These are phyloP conservation scores for Cephus spinipes DNA, from an alignment of 2,888 invertebrate species.

Conservation along the genomic window DNA sequence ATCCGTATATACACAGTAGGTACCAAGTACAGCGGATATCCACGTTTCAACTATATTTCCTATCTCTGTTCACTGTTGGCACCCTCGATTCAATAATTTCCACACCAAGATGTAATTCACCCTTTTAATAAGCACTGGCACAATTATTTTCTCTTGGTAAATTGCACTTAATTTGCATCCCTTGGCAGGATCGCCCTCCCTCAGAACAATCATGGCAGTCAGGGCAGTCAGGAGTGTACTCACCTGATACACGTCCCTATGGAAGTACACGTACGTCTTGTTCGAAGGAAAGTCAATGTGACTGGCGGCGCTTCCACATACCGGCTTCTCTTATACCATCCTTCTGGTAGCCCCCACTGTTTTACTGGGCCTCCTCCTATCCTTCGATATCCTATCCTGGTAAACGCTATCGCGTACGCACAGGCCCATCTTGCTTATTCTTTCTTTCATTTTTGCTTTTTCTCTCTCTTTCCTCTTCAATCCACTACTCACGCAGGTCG, in stretches of 20 bases:
- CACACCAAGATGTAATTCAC: neutral
- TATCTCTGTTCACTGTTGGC: neutral
- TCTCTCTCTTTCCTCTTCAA: conserved; percentile 7
- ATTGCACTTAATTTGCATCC: neutral
- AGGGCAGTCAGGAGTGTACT: conserved; percentile 27
- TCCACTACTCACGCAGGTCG: neutral
- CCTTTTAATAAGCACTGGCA: neutral
- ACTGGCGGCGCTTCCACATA: conserved; percentile 64
- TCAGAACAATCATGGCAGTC: neutral
- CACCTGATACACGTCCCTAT: conserved; percentile 39
- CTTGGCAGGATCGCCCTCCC: neutral
- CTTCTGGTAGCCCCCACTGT: conserved; percentile 42
- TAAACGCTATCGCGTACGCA: conserved; percentile 11
- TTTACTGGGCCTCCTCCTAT: conserved; percentile 20
- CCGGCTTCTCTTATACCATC: conserved; percentile 65
- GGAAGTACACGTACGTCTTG: conserved; percentile 42
- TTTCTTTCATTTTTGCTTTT: neutral
- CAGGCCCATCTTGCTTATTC: neutral
- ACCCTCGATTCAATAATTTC: neutral
- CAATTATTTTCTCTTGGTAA: neutral
- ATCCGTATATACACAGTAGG: neutral
- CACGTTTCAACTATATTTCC: neutral
- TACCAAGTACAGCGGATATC: neutral
- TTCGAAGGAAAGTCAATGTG: conserved; percentile 64
- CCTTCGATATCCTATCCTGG: conserved; percentile 23